Conservation (phyloP, 2,888 invertebrate genomes). For the Orchesella flavescens region DNA sequence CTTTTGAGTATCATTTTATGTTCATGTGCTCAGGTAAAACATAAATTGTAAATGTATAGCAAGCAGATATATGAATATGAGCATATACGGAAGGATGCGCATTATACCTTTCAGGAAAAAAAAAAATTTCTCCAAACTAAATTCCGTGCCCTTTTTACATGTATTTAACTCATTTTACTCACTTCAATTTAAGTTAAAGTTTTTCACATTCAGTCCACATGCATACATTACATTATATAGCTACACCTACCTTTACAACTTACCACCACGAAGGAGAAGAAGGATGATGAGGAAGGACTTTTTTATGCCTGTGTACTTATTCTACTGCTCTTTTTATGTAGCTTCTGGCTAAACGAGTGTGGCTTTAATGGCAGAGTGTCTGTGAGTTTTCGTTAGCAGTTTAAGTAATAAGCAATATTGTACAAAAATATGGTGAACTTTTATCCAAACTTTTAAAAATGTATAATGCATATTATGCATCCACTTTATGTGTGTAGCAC, state of each 20-base stretch:
- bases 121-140: background rate
- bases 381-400: background rate
- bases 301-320: background rate
- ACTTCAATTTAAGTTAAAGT: background rate
- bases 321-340: background rate
- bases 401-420: constrained; percentile 18
- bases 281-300: background rate
- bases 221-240: background rate
- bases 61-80: too few relatives aligned
- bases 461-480: background rate
- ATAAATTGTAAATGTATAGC: too few relatives aligned
- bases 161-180: constrained; percentile 14
- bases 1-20: too few relatives aligned
- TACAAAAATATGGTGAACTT: constrained; percentile 17
- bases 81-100: too few relatives aligned
- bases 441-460: background rate
- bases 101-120: background rate
- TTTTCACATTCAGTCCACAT: background rate
- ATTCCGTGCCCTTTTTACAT: background rate
- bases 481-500: background rate
- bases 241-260: too few relatives aligned
- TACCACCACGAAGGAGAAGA: background rate
- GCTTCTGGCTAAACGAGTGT: constrained; percentile 1
- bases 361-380: background rate
- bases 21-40: too few relatives aligned